Conservation (phyloP, 2,888 invertebrate genomes). For the Emmelina monodactyla region DNA sequence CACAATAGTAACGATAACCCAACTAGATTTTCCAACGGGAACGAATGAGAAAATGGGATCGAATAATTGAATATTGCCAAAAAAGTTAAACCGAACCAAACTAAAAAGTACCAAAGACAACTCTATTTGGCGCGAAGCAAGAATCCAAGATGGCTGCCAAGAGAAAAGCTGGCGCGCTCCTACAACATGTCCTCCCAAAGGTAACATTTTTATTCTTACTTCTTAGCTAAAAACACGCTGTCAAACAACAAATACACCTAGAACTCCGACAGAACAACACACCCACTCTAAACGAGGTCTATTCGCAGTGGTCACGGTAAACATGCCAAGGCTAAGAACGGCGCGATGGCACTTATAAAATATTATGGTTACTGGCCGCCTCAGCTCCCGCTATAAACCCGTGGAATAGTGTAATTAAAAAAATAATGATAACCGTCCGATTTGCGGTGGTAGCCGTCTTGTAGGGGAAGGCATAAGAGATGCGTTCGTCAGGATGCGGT, state of each 20-base stretch:
- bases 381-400: too few relatives aligned
- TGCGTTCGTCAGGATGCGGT: conserved; percentile 26
- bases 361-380: conserved; percentile 20
- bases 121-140: conserved; percentile 42
- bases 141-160: conserved; percentile 72
- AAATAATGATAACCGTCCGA: conserved; percentile 41
- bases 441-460: conserved; percentile 23
- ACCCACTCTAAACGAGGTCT: conserved; percentile 5
- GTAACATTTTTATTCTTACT: conserved; percentile 37
- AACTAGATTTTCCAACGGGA: too few relatives aligned
- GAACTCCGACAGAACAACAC: conserved; percentile 2
- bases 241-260: not conserved
- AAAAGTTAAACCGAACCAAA: conserved; percentile 21
- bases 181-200: conserved; percentile 71
- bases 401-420: conserved; percentile 54
- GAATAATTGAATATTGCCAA: conserved; percentile 30
- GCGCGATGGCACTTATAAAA: conserved; percentile 34
- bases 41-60: conserved; percentile 41
- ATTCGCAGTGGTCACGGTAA: conserved; percentile 24
- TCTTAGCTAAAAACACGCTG: too few relatives aligned
- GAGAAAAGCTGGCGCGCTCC: conserved; percentile 76
- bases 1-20: too few relatives aligned
- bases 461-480: conserved; percentile 14
- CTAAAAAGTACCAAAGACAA: conserved; percentile 36
- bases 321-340: conserved; percentile 39